Base-by-base conservation (phyloP, 2,113 vertebrate species). In the Cichladusa arquata region DNA sequence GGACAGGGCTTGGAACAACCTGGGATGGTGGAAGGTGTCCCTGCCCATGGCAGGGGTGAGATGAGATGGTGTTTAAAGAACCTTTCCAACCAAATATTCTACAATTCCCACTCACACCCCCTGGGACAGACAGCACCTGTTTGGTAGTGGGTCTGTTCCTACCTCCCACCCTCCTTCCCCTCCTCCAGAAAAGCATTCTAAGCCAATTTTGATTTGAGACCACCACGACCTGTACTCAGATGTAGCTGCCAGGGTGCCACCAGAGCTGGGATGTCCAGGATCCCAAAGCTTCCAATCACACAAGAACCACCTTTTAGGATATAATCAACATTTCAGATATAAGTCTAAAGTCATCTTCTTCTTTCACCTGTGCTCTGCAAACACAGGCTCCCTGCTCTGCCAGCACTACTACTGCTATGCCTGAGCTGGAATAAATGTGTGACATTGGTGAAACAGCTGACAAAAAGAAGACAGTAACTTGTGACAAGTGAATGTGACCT, bases 1-100 rank as follows among this genome's bases (percentile, higher is more conserved):
- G 58, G 73, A 42, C 0, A 0, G 17, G 19, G 14, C 22, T 66
- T 23, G 65, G 36, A 81, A 36, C 8, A 14, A 0, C 4, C 14
- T 61, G 67, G 11, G 23, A 17, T 2, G 0, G 48, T 29, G 36
- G 50, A 28, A 65, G 36, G 9, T 14, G 34, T 47, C 36, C 33
- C 42, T 57, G 62, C 8, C 2, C 3, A 4, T 2, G 6, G 40
- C 31, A 80, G 14, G 10, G 6, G 3, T 57, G 58, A 19, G 28
- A 28, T 8, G 8, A n/a, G 9, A 24, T 13, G 54, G 10, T 1
- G 8, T 73, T 28, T 38, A 31, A 76, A 42, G n/a, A 16, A 26
- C n/a, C 29, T 22, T 82, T 79, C 26, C 38, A 53, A 38, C 12
- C 24, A 90, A 67, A 60, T 12, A 66, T n/a, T 80, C 31, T 19